phyloP scores from a whole-genome alignment of 2,797 vertebrate species.

The Oreochromis grahami region DNA sequence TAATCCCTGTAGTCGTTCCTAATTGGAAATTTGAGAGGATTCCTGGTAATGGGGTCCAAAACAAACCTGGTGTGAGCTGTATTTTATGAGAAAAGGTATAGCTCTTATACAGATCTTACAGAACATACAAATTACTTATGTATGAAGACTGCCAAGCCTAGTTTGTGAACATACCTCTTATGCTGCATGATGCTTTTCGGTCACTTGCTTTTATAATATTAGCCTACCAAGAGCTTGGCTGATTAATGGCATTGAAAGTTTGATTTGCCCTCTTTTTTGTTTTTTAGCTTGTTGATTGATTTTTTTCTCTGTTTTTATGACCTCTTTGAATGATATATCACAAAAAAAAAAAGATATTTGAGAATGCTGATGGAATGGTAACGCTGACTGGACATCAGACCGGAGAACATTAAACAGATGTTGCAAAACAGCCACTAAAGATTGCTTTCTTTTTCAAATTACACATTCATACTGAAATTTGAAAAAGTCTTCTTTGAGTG shows the following conservation, averaged over 20 bases:
- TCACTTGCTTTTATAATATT: constrained; percentile 80
- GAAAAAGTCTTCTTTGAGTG: background rate
- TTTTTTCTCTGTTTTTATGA: constrained; percentile 41
- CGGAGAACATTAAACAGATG: constrained; percentile 37
- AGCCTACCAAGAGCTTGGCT: constrained; percentile 76
- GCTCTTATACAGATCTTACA: constrained; percentile 62
- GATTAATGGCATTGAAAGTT: constrained; percentile 76
- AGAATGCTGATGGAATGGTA: constrained; percentile 42
- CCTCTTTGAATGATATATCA: constrained; percentile 50
- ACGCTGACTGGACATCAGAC: constrained; percentile 8
- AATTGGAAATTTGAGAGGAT: constrained; percentile 49
- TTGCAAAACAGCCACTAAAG: background rate
- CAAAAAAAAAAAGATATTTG: constrained; percentile 24
- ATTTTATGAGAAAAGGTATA: constrained; percentile 44
- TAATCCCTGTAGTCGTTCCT: background rate
- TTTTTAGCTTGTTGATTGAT: constrained; percentile 69
- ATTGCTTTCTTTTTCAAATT: background rate
- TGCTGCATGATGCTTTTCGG: constrained; percentile 85
- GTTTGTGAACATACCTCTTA: constrained; percentile 82
- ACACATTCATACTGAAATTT: background rate
- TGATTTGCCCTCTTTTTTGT: constrained; percentile 69
- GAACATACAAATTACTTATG: constrained; percentile 61
- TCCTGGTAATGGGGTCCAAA: constrained; percentile 24
- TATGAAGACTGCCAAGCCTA: constrained; percentile 88
- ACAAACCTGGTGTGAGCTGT: background rate